Conservation (phyloP, 2,888 invertebrate genomes). For the Busseola fusca region DNA sequence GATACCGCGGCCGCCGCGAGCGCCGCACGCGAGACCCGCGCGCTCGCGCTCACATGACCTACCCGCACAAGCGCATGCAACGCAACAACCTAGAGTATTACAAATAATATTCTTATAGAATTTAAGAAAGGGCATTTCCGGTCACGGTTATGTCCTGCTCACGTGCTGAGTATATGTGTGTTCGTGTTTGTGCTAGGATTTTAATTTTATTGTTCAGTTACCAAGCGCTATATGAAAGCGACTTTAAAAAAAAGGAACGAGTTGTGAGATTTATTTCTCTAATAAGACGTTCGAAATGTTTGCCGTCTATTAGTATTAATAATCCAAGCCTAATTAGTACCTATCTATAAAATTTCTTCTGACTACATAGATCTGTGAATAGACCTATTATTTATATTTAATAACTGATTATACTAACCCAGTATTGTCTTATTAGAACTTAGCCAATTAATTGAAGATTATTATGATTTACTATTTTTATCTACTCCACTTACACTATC, state of each 20-base stretch:
- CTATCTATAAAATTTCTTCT: slow-evolving; percentile 6
- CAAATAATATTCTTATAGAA: slow-evolving; percentile 88
- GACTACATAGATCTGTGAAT: slow-evolving; percentile 31
- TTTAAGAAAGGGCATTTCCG: slow-evolving; percentile 70
- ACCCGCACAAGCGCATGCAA: slow-evolving; percentile 66
- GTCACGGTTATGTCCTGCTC: slow-evolving; percentile 72
- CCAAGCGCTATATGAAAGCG: slow-evolving; percentile 70
- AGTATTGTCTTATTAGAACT: slow-evolving; percentile 22
- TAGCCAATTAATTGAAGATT: slow-evolving; percentile 17
- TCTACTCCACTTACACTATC: not conserved
- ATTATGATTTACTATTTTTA: slow-evolving; percentile 10
- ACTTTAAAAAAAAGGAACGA: slow-evolving; percentile 29
- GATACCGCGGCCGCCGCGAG: slow-evolving; percentile 66
- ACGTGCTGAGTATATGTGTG: slow-evolving; percentile 51
- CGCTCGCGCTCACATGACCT: slow-evolving; percentile 84
- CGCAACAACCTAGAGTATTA: slow-evolving; percentile 82
- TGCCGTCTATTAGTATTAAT: slow-evolving; percentile 18
- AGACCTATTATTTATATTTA: slow-evolving; percentile 17
- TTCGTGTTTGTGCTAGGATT: slow-evolving; percentile 36
- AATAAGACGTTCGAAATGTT: slow-evolving; percentile 26
- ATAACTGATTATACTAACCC: not conserved
- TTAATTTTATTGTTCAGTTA: slow-evolving; percentile 72
- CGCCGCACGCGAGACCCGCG: slow-evolving; percentile 67
- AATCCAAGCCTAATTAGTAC: slow-evolving; percentile 29
- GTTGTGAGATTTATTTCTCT: slow-evolving; percentile 11